Conservation (phyloP, 2,113 vertebrate genomes). For the Eidolon helvum region DNA sequence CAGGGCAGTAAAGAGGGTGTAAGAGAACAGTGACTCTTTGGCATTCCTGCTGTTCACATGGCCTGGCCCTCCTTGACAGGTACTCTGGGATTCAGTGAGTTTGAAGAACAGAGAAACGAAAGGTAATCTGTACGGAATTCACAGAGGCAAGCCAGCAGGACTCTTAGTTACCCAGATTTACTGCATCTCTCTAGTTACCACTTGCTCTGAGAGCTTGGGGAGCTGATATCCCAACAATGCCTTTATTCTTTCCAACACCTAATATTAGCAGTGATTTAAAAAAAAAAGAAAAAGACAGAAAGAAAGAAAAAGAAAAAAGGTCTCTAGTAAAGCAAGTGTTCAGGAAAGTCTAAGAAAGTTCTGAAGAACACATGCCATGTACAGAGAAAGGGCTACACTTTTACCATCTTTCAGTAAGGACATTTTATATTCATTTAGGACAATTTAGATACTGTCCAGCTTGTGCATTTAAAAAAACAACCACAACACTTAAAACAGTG, state of each 20-base stretch:
- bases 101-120: neutral
- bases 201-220: neutral
- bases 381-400: neutral
- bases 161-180: neutral
- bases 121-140: neutral
- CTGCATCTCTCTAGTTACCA: neutral
- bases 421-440: neutral
- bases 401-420: neutral
- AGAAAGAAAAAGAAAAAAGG: neutral
- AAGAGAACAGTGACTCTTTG: neutral
- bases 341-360: neutral
- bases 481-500: neutral
- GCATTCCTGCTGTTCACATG: neutral
- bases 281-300: neutral
- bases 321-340: slow-evolving; percentile 28
- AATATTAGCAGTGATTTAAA: neutral
- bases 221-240: neutral
- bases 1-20: neutral
- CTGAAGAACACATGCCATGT: neutral
- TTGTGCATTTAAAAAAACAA: neutral
- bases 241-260: slow-evolving; percentile 35
- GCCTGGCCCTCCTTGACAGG: neutral
- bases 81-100: neutral
- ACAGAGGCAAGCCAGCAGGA: neutral
- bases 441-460: neutral